Evolutionary conservation across 2,888 invertebrate genomes (phyloP).

Genomic region (Philaethria dido): DNA sequence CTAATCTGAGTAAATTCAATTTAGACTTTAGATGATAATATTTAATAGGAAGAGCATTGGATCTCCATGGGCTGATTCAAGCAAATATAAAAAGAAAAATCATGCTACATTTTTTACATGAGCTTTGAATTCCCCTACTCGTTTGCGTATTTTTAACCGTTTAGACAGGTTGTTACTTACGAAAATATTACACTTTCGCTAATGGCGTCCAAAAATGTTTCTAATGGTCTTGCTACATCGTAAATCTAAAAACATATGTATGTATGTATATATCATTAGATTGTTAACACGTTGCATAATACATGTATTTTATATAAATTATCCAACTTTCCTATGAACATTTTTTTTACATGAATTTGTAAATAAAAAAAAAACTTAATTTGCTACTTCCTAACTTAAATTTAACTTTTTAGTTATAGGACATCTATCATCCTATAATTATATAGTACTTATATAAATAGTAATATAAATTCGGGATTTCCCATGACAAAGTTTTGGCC

Average conservation of each 20-base stretch:
- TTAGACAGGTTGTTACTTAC: slow-evolving; percentile 8
- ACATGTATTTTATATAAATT: neutral
- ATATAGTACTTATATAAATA: no score
- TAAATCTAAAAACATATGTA: slow-evolving; percentile 6
- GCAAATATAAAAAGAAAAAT: slow-evolving; percentile 22
- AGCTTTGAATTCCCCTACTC: slow-evolving; percentile 12
- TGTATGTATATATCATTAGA: neutral
- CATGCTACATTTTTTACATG: slow-evolving; percentile 18
- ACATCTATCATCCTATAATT: no score
- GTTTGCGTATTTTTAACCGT: slow-evolving; percentile 25
- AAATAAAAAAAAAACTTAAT: no score
- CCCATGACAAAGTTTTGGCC: no score
- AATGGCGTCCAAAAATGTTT: slow-evolving; percentile 23
- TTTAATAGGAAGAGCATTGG: slow-evolving; percentile 43
- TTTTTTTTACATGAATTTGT: no score
- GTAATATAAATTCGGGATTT: no score
- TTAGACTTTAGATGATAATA: slow-evolving; percentile 37
- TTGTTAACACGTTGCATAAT: neutral
- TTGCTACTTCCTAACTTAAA: no score
- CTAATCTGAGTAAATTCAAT: slow-evolving; percentile 23
- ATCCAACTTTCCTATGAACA: neutral
- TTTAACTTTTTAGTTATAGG: no score
- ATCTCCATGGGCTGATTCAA: slow-evolving; percentile 39
- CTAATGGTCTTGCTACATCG: slow-evolving; percentile 9
- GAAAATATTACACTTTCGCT: slow-evolving; percentile 24